Percentiles rank a stretch among this genome's conserved stretches.
These are phyloP conservation scores for Chiloscyllium punctatum DNA, from an alignment of 2,797 vertebrate genomes.

Conservation along the genomic window DNA sequence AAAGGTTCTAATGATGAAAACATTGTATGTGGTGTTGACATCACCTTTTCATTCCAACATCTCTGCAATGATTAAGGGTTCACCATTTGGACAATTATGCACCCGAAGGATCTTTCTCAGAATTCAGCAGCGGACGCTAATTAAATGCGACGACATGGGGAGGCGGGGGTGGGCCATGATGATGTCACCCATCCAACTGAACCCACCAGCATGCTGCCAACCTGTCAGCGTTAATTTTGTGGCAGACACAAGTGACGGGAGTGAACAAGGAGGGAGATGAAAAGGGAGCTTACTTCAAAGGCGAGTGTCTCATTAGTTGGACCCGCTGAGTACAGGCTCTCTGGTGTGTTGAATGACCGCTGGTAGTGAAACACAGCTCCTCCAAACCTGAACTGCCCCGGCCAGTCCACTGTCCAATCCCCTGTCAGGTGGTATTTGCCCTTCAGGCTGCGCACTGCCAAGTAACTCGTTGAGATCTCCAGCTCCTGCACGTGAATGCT, in stretches of 20 bases:
- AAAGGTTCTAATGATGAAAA: slow-evolving; percentile 27
- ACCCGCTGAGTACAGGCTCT: slow-evolving; percentile 77
- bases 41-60: slow-evolving; percentile 24
- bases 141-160: slow-evolving; percentile 48
- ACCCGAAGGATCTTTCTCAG: slow-evolving; percentile 43
- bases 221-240: slow-evolving; percentile 50
- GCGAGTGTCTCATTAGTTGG: slow-evolving; percentile 93
- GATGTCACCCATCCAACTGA: slow-evolving; percentile 46
- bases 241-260: slow-evolving; percentile 51
- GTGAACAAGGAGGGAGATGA: neutral
- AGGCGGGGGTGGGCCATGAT: slow-evolving; percentile 38
- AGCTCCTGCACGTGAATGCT: slow-evolving; percentile 76
- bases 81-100: slow-evolving; percentile 33
- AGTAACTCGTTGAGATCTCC: slow-evolving; percentile 79
- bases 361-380: slow-evolving; percentile 85
- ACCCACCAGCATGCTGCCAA: slow-evolving; percentile 46
- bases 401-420: slow-evolving; percentile 93
- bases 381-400: slow-evolving; percentile 80
- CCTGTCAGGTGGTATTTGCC: slow-evolving; percentile 82
- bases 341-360: slow-evolving; percentile 74
- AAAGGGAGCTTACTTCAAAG: slow-evolving; percentile 81
- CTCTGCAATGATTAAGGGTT: slow-evolving; percentile 18
- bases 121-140: slow-evolving; percentile 46
- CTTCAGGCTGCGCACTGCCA: slow-evolving; percentile 73
- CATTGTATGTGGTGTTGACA: neutral